A percentile compares a stretch with the other conserved stretches of the same genome.
Evolutionary conservation across 1,140 invertebrate species (phyloP).

Genomic region (Cryptotermes secundus): DNA sequence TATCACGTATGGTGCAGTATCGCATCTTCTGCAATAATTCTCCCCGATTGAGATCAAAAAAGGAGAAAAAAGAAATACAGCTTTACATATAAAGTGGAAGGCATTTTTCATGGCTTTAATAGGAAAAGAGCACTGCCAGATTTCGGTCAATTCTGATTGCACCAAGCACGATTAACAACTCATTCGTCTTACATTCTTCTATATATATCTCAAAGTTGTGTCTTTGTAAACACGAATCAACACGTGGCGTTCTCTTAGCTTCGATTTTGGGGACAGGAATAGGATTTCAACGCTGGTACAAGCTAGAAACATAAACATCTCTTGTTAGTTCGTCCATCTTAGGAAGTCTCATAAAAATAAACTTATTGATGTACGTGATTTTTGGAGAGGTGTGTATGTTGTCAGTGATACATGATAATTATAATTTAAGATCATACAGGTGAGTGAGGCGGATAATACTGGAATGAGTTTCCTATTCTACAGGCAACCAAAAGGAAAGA

Average conservation of each 20-base stretch:
- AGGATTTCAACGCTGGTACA: not conserved
- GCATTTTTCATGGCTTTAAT: not conserved
- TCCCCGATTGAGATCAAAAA: not conserved
- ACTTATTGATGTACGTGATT: not conserved
- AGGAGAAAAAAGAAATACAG: not conserved
- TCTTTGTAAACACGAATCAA: not conserved
- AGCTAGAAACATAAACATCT: not conserved
- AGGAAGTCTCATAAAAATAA: not conserved
- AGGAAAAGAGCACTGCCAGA: not conserved
- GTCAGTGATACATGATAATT: not conserved
- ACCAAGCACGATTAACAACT: not conserved
- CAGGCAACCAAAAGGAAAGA: not conserved
- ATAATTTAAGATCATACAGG: not conserved
- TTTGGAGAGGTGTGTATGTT: not conserved
- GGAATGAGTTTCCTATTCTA: not conserved
- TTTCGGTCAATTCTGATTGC: not conserved
- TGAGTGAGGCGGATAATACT: not conserved
- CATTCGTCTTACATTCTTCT: not conserved
- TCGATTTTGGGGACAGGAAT: not conserved
- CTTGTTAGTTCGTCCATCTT: not conserved
- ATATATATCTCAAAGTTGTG: not conserved
- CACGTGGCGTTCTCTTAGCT: not conserved
- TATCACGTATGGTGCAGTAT: not conserved
- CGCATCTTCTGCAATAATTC: constrained; percentile 14
- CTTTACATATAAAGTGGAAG: no score